Evolutionary conservation across 1,140 invertebrate species (phyloP), one percentile per base, ranked within the genome.

Genomic region (Saccostrea cuccullata): DNA sequence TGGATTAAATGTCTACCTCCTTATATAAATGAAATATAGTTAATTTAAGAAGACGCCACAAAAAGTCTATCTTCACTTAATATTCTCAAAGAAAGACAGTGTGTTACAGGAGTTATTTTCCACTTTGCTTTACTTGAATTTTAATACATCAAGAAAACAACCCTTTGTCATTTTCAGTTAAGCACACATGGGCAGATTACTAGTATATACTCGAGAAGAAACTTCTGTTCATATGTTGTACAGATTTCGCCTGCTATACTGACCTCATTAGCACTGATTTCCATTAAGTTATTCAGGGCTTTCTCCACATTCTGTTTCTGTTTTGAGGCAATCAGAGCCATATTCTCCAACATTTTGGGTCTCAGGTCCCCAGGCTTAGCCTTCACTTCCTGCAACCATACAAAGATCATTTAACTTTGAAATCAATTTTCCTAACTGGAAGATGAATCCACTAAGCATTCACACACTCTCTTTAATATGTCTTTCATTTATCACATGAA

Each of bases 241-340:
- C 15, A 0, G 0, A 64, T n/a, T 0, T 3, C 20, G 13, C 0
- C 17, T 20, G 15, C 17, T 20, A 20, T 17, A 17, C 73, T 23
- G 12, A 93, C 93, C 91, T 94, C 93, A 89, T 90, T 96, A 8
- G 96, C 97, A 0, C 97, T 96, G 55, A 98, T 95, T 5, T 96
- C 96, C 87, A 97, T 96, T 88, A 99, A 97, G 90, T 98, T 97
- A 87, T 97, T 96, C 4, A 99, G 93, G 11, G 98, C 98, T 87
- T 96, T 96, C 93, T 99, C 98, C 20, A 98, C 96, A 91, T 97
- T 97, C 3, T 95, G 92, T 94, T 99, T 99, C 93, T 98, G 97
- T 91, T 97, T 97, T 0, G 97, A 97, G 0, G 98, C 97, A 56
- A 99, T 95, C 20, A 98, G 95, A 1, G 98, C 96, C 92, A 99